phyloP scores from a whole-genome alignment of 2,113 vertebrate species.

The Gambusia affinis region DNA sequence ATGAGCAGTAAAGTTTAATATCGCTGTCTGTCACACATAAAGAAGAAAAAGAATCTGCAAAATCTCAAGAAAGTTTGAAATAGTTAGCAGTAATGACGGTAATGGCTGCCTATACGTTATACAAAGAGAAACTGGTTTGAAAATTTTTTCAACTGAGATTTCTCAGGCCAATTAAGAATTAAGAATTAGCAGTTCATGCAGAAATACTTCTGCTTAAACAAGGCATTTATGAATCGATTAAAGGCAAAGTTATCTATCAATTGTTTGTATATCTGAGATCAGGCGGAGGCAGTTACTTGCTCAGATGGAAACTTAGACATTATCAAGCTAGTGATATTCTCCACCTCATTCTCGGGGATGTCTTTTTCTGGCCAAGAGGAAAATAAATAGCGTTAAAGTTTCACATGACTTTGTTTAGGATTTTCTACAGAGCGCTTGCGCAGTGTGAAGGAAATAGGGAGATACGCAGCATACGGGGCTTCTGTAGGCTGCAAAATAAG shows the following conservation, averaged over 20 bases:
- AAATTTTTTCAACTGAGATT: not conserved
- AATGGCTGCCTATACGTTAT: conserved; percentile 12
- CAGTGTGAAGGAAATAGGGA: too few relatives aligned
- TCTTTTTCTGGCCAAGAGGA: not conserved
- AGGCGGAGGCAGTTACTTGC: not conserved
- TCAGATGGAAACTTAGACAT: not conserved
- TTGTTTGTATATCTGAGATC: not conserved
- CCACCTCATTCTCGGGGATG: not conserved
- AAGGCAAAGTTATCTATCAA: not conserved
- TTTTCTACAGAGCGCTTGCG: too few relatives aligned
- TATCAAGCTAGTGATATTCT: not conserved
- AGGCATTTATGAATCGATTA: too few relatives aligned
- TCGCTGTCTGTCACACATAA: conserved; percentile 64
- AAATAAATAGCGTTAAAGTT: too few relatives aligned
- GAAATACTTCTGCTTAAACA: too few relatives aligned
- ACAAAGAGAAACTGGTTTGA: conserved; percentile 3
- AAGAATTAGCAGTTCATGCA: too few relatives aligned
- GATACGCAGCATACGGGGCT: too few relatives aligned
- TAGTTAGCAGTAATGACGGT: conserved; percentile 25
- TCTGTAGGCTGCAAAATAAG: too few relatives aligned
- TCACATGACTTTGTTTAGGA: too few relatives aligned
- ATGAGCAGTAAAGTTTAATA: conserved; percentile 69
- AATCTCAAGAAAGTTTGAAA: conserved; percentile 51
- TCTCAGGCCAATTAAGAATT: not conserved
- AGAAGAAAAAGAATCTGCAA: conserved; percentile 44